Evolutionary conservation across 2,797 vertebrate species (phyloP).

Genomic region (Podarcis lilfordi): DNA sequence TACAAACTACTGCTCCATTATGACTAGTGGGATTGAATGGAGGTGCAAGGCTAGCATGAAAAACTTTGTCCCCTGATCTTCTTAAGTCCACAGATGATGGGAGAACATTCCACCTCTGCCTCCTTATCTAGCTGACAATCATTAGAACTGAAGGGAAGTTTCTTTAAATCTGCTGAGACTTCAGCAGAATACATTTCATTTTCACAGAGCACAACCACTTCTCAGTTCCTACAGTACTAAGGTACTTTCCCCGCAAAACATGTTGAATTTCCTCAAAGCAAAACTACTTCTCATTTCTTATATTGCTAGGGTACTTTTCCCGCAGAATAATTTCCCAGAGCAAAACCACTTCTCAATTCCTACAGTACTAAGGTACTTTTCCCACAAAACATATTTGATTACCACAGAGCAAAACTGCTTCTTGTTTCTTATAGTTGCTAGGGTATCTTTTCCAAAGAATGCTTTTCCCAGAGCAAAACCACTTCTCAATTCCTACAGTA

Average conservation of each 20-base stretch:
- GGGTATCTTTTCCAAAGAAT: not conserved
- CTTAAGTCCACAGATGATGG: not conserved
- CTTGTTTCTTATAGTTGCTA: not conserved
- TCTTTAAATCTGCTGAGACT: slow-evolving; percentile 23
- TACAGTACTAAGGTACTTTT: not conserved
- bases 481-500: not conserved
- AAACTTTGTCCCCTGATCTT: not conserved
- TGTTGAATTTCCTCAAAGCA: too few species aligned
- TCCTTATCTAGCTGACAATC: not conserved
- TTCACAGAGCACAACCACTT: not conserved
- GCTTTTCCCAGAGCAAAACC: not conserved
- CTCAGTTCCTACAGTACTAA: not conserved
- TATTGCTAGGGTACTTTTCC: not conserved
- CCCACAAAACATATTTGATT: too few species aligned
- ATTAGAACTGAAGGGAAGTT: not conserved
- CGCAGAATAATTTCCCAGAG: not conserved
- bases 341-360: not conserved
- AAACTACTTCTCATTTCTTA: not conserved
- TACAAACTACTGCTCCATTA: too few species aligned
- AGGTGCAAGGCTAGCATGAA: not conserved
- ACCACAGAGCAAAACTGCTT: too few species aligned
- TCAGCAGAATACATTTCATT: not conserved
- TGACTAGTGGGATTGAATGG: not conserved
- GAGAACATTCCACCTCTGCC: not conserved
- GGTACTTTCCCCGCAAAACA: not conserved